These are phyloP conservation scores for Plectropomus leopardus DNA, from an alignment of 2,113 vertebrate genomes.

Conservation along the genomic window DNA sequence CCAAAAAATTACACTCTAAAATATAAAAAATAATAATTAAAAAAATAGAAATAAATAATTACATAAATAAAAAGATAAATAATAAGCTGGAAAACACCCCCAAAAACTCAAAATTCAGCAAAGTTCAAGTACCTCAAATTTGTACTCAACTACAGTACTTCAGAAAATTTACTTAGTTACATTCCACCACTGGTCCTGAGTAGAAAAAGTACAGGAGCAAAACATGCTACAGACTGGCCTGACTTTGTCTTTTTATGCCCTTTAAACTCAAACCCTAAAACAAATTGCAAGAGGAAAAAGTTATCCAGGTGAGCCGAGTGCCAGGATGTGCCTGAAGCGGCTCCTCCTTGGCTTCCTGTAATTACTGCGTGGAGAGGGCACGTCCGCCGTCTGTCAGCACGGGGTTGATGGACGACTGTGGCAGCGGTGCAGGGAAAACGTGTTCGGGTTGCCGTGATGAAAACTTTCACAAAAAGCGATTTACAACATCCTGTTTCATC, in stretches of 20 bases:
- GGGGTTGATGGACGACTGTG: slow-evolving; percentile 58
- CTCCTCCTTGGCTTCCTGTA: slow-evolving; percentile 83
- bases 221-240: slow-evolving; percentile 4
- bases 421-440: slow-evolving; percentile 38
- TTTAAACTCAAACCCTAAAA: slow-evolving; percentile 36
- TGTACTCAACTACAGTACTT: too few relatives aligned
- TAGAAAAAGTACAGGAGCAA: not conserved
- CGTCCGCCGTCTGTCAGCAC: slow-evolving; percentile 71
- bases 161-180: too few relatives aligned
- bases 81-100: too few relatives aligned
- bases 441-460: slow-evolving; percentile 28
- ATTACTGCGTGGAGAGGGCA: slow-evolving; percentile 77
- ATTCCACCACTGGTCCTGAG: too few relatives aligned
- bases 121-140: too few relatives aligned
- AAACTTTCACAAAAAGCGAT: slow-evolving; percentile 49
- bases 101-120: too few relatives aligned
- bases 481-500: slow-evolving; percentile 12
- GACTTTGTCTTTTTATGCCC: slow-evolving; percentile 26
- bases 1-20: too few relatives aligned
- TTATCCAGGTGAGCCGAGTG: slow-evolving; percentile 66
- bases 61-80: too few relatives aligned
- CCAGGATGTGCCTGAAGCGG: slow-evolving; percentile 84
- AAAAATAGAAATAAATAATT: too few relatives aligned
- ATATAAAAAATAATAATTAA: too few relatives aligned
- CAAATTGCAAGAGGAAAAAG: slow-evolving; percentile 34